A percentile compares a stretch with the other conserved stretches of the same genome.
phyloP scores from a whole-genome alignment of 2,888 invertebrate species.

The Melangyna quadrimaculata region DNA sequence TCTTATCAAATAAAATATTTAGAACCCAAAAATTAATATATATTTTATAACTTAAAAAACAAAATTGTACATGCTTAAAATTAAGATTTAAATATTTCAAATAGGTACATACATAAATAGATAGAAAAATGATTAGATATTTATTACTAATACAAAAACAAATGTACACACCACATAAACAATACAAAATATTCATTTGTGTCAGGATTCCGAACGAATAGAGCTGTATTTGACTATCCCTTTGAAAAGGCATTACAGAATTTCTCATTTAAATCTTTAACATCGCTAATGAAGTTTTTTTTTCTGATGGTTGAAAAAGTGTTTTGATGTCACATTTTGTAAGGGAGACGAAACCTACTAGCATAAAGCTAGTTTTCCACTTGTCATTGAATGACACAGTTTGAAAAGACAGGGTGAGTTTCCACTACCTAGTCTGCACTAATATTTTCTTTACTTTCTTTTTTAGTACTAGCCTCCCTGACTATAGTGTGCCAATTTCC shows the following conservation, averaged over 20 bases:
- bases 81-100: not conserved
- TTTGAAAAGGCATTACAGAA: not conserved
- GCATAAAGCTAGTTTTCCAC: no score
- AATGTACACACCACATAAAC: not conserved
- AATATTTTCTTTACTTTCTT: no score
- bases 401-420: no score
- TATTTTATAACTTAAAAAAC: constrained; percentile 8
- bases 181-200: not conserved
- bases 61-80: constrained; percentile 32
- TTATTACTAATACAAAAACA: not conserved
- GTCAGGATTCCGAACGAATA: not conserved
- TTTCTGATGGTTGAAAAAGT: not conserved
- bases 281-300: not conserved
- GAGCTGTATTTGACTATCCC: not conserved
- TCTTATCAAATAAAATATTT: constrained; percentile 15
- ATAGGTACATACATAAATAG: not conserved
- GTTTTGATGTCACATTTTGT: not conserved
- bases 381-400: no score
- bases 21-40: constrained; percentile 13
- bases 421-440: no score
- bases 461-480: no score
- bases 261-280: not conserved
- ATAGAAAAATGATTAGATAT: not conserved
- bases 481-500: no score
- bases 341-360: not conserved